Conservation (phyloP, 2,797 vertebrate genomes). For the Trichosurus vulpecula region DNA sequence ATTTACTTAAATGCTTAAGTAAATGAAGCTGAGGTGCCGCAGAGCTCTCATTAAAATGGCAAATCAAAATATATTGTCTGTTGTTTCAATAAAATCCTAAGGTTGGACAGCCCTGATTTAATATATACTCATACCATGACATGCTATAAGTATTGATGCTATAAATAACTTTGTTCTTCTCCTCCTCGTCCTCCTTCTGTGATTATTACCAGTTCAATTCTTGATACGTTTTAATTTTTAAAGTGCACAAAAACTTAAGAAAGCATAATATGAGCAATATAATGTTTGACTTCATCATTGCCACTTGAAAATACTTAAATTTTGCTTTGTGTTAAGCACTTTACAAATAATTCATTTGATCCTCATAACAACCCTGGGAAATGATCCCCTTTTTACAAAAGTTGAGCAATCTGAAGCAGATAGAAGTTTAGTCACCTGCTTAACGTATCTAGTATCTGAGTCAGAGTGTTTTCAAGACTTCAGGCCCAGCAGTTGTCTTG, state of each 20-base stretch:
- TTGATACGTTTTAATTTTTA: neutral
- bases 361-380: neutral
- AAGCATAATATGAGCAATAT: neutral
- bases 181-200: neutral
- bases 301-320: neutral
- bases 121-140: too few species aligned
- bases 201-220: neutral
- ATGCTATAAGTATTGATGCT: too few species aligned
- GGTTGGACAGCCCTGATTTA: too few species aligned
- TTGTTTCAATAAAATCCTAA: too few species aligned
- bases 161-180: neutral
- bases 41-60: too few species aligned
- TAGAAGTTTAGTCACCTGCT: neutral
- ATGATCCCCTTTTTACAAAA: neutral
- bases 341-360: neutral
- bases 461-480: neutral
- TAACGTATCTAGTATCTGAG: neutral
- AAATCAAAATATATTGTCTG: too few species aligned
- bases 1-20: too few species aligned
- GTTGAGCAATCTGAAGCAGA: neutral
- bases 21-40: too few species aligned
- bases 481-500: neutral
- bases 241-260: neutral
- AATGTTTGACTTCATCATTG: neutral
- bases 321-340: neutral